phyloP scores from a whole-genome alignment of 2,113 vertebrate genomes.

The Zeus faber region DNA sequence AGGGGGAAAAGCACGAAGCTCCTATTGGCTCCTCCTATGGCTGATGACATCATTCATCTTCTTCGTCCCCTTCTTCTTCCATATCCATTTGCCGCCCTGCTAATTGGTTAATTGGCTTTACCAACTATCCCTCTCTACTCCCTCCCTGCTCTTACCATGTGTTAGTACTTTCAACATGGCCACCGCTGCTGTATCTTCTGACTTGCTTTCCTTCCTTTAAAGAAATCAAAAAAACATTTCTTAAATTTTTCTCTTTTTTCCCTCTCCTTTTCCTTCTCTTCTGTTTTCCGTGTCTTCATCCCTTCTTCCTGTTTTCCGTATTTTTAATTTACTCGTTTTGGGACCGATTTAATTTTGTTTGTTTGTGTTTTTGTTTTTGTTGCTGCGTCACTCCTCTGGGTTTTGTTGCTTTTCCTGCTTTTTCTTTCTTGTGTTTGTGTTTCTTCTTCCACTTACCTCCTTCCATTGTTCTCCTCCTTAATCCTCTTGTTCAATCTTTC shows the following conservation, averaged over 20 bases:
- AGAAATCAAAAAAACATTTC: background rate
- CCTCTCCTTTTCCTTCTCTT: slow-evolving; percentile 14
- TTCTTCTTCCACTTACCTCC: background rate
- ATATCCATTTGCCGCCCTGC: too few relatives aligned
- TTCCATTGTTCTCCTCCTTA: background rate
- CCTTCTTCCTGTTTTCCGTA: slow-evolving; percentile 21
- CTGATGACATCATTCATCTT: too few relatives aligned
- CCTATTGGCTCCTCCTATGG: too few relatives aligned
- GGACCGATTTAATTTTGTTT: background rate
- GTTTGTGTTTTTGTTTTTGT: background rate
- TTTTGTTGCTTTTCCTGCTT: background rate
- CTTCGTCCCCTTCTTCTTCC: too few relatives aligned
- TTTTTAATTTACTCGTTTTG: background rate
- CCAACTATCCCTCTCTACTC: too few relatives aligned
- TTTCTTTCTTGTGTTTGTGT: background rate
- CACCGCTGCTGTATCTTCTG: too few relatives aligned
- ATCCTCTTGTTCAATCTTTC: background rate
- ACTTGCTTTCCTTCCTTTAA: too few relatives aligned
- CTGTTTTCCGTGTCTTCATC: background rate
- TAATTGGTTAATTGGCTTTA: too few relatives aligned
- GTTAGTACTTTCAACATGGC: too few relatives aligned
- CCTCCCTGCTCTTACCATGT: too few relatives aligned
- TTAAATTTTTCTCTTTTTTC: background rate
- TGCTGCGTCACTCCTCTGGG: background rate
- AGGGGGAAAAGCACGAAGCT: too few relatives aligned